Percentiles rank a stretch among this genome's conserved stretches.
phyloP scores from a whole-genome alignment of 2,888 invertebrate species.

The Conchocele bisecta region DNA sequence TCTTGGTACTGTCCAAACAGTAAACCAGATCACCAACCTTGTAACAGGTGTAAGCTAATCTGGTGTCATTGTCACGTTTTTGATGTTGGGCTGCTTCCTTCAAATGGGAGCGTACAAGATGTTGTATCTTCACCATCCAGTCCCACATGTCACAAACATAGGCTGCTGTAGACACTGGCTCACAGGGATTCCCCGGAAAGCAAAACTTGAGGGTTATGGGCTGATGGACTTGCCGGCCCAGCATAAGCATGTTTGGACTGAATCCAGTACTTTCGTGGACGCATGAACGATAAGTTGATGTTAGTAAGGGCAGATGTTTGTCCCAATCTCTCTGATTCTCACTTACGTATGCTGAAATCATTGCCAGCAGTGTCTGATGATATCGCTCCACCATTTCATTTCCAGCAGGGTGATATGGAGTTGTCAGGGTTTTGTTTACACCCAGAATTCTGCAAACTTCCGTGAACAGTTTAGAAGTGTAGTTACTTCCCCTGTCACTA shows the following conservation, averaged over 20 bases:
- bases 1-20: not conserved
- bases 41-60: not conserved
- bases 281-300: slow-evolving; percentile 16
- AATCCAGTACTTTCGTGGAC: slow-evolving; percentile 9
- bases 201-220: not conserved
- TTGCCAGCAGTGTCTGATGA: slow-evolving; percentile 5
- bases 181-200: not conserved
- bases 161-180: not conserved
- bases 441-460: not conserved
- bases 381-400: slow-evolving; percentile 16
- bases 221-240: not conserved
- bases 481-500: not conserved
- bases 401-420: slow-evolving; percentile 4
- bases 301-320: not conserved
- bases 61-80: not conserved
- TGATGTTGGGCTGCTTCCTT: not conserved
- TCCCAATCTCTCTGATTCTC: slow-evolving; percentile 25
- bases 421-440: not conserved
- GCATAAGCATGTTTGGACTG: not conserved
- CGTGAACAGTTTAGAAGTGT: not conserved
- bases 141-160: slow-evolving; percentile 5
- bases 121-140: not conserved
- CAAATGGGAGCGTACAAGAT: not conserved
- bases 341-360: slow-evolving; percentile 22
- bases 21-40: not conserved